Conservation (phyloP, 2,888 invertebrate species). For the Acrocyrtus sp. region DNA sequence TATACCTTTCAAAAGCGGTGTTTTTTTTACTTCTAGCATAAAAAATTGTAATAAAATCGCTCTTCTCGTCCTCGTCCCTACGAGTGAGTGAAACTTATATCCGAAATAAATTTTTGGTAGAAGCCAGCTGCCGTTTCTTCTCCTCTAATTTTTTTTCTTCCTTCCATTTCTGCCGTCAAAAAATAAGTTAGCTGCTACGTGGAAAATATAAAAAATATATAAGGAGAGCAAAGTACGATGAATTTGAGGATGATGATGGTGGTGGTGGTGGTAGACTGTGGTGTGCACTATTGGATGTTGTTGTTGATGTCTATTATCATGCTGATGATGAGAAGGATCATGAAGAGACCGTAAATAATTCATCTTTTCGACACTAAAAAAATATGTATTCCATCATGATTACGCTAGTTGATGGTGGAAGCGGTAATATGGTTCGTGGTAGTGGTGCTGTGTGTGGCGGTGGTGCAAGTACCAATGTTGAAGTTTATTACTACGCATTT, state of each 20-base stretch:
- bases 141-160: conserved; percentile 17
- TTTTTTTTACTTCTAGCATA: no score
- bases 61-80: no score
- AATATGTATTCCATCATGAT: neutral
- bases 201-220: neutral
- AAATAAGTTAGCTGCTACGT: conserved; percentile 1
- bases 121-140: conserved; percentile 33
- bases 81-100: no score
- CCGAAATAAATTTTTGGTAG: no score
- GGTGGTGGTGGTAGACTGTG: neutral
- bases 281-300: conserved; percentile 22
- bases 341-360: conserved; percentile 63
- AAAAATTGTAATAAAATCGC: no score
- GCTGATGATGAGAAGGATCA: conserved; percentile 50
- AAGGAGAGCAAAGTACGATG: neutral
- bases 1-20: no score
- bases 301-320: conserved; percentile 27
- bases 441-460: conserved; percentile 17
- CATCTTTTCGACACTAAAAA: conserved; percentile 56
- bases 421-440: conserved; percentile 14
- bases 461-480: no score
- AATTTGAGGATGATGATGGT: no score
- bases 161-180: neutral
- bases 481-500: no score
- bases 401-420: neutral